Evolutionary conservation across 2,888 invertebrate species (phyloP).

Genomic region (Epistrophe grossulariae): DNA sequence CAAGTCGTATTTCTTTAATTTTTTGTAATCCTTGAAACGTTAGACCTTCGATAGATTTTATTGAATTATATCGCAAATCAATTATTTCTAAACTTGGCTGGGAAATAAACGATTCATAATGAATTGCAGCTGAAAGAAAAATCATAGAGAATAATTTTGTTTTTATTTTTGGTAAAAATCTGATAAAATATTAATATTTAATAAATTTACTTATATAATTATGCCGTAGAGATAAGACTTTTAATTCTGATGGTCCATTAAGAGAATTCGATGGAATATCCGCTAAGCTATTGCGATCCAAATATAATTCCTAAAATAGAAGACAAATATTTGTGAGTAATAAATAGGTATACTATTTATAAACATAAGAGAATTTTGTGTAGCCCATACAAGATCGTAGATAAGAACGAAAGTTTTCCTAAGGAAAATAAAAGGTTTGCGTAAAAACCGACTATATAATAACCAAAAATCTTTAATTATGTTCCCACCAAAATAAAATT

Average conservation of each 20-base stretch:
- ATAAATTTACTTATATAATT: slow-evolving; percentile 93
- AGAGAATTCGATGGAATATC: slow-evolving; percentile 91
- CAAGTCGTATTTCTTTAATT: slow-evolving; percentile 89
- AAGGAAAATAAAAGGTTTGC: no score
- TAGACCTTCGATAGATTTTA: slow-evolving; percentile 90
- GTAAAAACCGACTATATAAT: no score
- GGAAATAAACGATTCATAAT: slow-evolving; percentile 88
- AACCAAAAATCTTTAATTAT: no score
- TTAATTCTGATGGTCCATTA: slow-evolving; percentile 91
- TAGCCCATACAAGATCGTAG: no score
- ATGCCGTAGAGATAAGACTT: slow-evolving; percentile 89
- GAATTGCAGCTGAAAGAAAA: slow-evolving; percentile 86
- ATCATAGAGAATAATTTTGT: not conserved
- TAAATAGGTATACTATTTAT: no score
- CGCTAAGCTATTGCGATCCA: slow-evolving; percentile 92
- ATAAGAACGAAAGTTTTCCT: no score
- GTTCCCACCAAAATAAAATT: no score
- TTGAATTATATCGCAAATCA: slow-evolving; percentile 91
- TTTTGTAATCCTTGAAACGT: slow-evolving; percentile 89
- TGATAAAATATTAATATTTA: not conserved
- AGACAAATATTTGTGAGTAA: not conserved
- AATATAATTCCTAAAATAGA: slow-evolving; percentile 88
- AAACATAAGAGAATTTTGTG: no score
- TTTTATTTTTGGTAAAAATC: not conserved
- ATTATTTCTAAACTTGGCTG: slow-evolving; percentile 90